Conservation (phyloP, 2,888 invertebrate species). For the Peribatodes rhomboidaria region DNA sequence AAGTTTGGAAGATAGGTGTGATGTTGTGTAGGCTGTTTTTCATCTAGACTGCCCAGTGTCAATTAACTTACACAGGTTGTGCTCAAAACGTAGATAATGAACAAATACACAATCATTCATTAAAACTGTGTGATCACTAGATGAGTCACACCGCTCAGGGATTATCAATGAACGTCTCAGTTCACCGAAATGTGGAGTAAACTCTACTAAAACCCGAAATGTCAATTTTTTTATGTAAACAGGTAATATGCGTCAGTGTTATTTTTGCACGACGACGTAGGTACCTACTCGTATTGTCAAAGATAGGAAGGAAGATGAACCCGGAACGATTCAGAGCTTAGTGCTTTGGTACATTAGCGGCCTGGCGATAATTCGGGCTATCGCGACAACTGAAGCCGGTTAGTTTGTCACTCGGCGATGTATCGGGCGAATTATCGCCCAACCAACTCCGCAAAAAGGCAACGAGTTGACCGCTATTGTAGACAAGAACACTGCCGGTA, state of each 20-base stretch:
- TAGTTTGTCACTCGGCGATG: too few relatives aligned
- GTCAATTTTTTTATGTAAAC: background rate
- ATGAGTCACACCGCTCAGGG: background rate
- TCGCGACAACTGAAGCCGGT: too few relatives aligned
- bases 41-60: too few relatives aligned
- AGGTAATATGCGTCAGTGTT: background rate
- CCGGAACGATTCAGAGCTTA: background rate
- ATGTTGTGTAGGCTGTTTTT: too few relatives aligned
- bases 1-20: too few relatives aligned
- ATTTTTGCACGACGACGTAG: background rate
- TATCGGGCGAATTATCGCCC: too few relatives aligned
- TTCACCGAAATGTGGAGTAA: background rate
- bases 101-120: background rate
- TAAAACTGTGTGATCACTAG: background rate
- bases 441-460: too few relatives aligned
- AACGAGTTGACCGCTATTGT: too few relatives aligned
- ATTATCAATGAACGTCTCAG: background rate
- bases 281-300: background rate
- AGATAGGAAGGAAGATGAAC: background rate
- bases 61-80: too few relatives aligned
- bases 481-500: too few relatives aligned
- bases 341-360: too few relatives aligned
- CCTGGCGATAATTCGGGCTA: too few relatives aligned
- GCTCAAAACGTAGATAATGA: background rate
- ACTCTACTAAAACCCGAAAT: background rate